Conservation (phyloP, 1,140 invertebrate genomes). For the Drosophila micromelanica region DNA sequence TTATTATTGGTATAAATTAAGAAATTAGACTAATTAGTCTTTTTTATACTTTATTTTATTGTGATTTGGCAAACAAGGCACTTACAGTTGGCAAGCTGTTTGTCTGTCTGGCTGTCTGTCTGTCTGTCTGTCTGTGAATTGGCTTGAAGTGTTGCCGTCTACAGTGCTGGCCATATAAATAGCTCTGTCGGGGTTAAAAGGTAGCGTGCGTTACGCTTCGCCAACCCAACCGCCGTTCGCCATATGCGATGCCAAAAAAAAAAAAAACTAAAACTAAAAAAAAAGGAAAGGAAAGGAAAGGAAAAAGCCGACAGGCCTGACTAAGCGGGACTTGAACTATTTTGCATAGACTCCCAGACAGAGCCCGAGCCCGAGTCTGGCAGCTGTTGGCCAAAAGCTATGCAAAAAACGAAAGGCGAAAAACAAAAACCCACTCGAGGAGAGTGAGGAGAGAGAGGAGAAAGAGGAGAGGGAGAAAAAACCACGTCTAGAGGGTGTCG, state of each 20-base stretch:
- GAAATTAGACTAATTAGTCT: no score
- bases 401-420: not conserved
- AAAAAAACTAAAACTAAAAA: no score
- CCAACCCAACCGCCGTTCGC: not conserved
- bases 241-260: constrained; percentile 12
- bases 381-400: constrained; percentile 63
- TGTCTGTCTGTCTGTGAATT: not conserved
- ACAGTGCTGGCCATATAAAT: not conserved
- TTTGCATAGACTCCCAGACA: constrained; percentile 49
- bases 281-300: no score
- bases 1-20: no score
- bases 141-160: not conserved
- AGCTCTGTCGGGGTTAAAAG: constrained; percentile 12
- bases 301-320: constrained; percentile 36
- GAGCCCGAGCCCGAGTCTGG: not conserved
- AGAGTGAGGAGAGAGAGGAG: no score
- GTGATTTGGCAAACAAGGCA: constrained; percentile 68
- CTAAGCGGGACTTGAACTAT: constrained; percentile 30
- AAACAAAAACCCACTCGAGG: not conserved
- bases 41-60: not conserved
- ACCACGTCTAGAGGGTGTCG: not conserved
- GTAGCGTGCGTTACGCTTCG: constrained; percentile 58
- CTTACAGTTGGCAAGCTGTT: constrained; percentile 31
- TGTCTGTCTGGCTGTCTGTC: not conserved
- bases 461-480: no score